A percentile compares a stretch with the other conserved stretches of the same genome.
Conservation (phyloP, 2,113 vertebrate species). For the Elaphurus davidianus region DNA sequence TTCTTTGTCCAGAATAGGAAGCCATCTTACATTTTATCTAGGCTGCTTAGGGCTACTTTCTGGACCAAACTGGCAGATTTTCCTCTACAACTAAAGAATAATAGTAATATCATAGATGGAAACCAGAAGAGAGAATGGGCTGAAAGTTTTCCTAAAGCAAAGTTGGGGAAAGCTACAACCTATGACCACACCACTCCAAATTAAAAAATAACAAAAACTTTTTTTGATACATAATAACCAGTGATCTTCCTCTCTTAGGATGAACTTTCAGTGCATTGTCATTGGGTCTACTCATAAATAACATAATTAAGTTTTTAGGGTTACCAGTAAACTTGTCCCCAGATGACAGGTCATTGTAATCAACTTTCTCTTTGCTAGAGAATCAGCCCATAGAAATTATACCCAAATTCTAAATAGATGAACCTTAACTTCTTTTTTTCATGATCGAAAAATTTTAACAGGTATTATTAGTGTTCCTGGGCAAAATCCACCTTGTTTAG, state of each 20-base stretch:
- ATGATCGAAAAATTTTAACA: background rate
- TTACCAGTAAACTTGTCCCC: slow-evolving; percentile 4
- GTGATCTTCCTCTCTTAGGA: background rate
- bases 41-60: background rate
- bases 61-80: background rate
- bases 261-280: background rate
- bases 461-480: background rate
- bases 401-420: background rate
- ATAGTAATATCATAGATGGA: background rate
- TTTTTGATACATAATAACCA: background rate
- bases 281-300: background rate
- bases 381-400: background rate
- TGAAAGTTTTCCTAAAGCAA: background rate
- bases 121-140: background rate
- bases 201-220: background rate
- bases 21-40: background rate
- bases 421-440: background rate
- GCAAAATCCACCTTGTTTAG: background rate
- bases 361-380: slow-evolving; percentile 19
- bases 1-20: background rate
- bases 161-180: background rate
- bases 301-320: background rate
- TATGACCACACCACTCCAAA: background rate
- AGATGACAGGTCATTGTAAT: background rate
- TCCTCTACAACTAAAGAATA: background rate